phyloP scores from a whole-genome alignment of 2,888 invertebrate species.

The Lasioglossum zephyrum region DNA sequence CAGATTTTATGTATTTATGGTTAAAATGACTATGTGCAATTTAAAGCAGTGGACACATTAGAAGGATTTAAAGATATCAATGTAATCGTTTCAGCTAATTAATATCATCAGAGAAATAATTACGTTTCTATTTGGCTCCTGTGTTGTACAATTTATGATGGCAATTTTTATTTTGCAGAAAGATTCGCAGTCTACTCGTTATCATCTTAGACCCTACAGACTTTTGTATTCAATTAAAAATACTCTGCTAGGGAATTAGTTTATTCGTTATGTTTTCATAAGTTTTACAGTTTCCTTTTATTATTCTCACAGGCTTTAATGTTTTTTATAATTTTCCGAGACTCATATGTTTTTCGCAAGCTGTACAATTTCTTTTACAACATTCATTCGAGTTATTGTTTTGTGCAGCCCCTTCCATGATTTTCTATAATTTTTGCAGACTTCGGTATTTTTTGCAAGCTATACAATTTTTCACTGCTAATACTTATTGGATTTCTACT shows the following conservation, averaged over 20 bases:
- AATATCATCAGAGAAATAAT: too few relatives aligned
- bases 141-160: too few relatives aligned
- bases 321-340: neutral
- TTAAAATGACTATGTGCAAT: too few relatives aligned
- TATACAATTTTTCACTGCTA: neutral
- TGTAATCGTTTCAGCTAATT: too few relatives aligned
- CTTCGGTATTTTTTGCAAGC: neutral
- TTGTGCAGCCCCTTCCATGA: neutral
- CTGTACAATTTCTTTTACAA: neutral
- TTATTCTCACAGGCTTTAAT: neutral
- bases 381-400: neutral
- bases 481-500: too few relatives aligned
- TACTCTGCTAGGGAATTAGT: neutral
- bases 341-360: neutral
- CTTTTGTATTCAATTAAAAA: neutral
- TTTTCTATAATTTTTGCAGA: neutral
- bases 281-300: neutral
- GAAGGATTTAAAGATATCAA: too few relatives aligned
- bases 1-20: too few relatives aligned
- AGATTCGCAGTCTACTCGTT: too few relatives aligned
- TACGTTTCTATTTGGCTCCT: too few relatives aligned
- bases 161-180: too few relatives aligned
- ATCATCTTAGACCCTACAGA: neutral
- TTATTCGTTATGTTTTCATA: neutral
- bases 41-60: too few relatives aligned